Evolutionary conservation across 2,113 vertebrate genomes (phyloP).

Genomic region (Mus spicilegus): DNA sequence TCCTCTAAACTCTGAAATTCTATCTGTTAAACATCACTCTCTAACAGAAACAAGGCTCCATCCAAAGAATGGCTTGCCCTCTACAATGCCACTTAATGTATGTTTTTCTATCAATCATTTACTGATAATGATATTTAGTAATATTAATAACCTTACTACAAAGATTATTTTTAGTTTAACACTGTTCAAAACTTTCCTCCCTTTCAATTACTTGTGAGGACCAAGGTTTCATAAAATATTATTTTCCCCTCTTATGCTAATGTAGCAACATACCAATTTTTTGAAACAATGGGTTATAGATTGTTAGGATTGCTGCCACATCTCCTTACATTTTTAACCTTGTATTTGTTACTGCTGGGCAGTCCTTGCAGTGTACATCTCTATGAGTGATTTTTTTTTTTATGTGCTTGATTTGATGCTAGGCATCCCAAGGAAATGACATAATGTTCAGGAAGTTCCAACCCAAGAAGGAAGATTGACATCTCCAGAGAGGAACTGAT

Average conservation of each 20-base stretch:
- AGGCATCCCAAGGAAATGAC: neutral
- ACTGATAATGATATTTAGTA: slow-evolving; percentile 2
- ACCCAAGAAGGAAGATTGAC: neutral
- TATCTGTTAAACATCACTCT: neutral
- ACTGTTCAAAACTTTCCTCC: slow-evolving; percentile 38
- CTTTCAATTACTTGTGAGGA: slow-evolving; percentile 35
- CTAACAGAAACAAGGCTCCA: neutral
- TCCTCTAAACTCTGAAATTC: slow-evolving; percentile 33
- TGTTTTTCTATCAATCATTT: slow-evolving; percentile 39
- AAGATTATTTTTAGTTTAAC: slow-evolving; percentile 17
- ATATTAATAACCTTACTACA: neutral
- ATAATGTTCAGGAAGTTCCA: neutral
- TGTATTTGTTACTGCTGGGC: neutral
- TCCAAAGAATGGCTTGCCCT: slow-evolving; percentile 26
- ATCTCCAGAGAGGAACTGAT: neutral
- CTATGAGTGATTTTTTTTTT: neutral
- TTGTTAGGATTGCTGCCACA: neutral
- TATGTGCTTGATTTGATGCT: neutral
- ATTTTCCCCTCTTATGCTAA: slow-evolving; percentile 38
- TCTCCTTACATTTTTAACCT: neutral
- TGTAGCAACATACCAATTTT: neutral
- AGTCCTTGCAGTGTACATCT: neutral
- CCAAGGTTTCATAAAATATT: slow-evolving; percentile 53
- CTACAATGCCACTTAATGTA: slow-evolving; percentile 32
- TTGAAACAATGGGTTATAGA: slow-evolving; percentile 1